Percentiles rank a stretch among this genome's conserved stretches.
These are phyloP conservation scores for Guaruba guarouba DNA, from an alignment of 2,113 vertebrate genomes.

Conservation along the genomic window DNA sequence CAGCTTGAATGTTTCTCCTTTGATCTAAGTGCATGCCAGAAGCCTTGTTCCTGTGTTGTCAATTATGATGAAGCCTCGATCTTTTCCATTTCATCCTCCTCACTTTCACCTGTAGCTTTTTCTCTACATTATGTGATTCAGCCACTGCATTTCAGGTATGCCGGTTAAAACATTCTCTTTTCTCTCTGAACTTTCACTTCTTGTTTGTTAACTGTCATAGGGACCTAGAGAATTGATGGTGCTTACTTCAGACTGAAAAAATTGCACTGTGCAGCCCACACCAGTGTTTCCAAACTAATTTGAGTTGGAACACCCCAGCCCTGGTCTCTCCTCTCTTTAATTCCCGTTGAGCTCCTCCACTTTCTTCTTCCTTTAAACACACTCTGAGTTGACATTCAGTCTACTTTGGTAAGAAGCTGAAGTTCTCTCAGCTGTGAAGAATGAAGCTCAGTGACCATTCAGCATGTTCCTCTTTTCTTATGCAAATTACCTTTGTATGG, in stretches of 20 bases:
- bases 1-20: neutral
- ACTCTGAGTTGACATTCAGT: neutral
- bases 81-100: neutral
- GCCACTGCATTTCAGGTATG: neutral
- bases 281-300: neutral
- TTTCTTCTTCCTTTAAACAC: neutral
- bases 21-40: neutral
- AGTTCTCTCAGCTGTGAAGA: neutral
- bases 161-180: neutral
- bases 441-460: slow-evolving; percentile 16
- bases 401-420: neutral
- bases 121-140: neutral
- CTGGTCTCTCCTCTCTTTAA: neutral
- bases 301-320: accelerated
- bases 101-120: neutral
- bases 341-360: neutral
- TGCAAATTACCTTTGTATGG: slow-evolving; percentile 30
- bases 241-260: neutral
- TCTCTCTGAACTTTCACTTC: neutral
- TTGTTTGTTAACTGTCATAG: neutral
- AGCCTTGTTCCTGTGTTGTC: neutral
- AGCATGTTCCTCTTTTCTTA: neutral
- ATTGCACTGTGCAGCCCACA: too few species aligned
- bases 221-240: neutral
- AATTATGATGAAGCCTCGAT: neutral